phyloP scores from a whole-genome alignment of 2,888 invertebrate species.

The Lottia gigantea region DNA sequence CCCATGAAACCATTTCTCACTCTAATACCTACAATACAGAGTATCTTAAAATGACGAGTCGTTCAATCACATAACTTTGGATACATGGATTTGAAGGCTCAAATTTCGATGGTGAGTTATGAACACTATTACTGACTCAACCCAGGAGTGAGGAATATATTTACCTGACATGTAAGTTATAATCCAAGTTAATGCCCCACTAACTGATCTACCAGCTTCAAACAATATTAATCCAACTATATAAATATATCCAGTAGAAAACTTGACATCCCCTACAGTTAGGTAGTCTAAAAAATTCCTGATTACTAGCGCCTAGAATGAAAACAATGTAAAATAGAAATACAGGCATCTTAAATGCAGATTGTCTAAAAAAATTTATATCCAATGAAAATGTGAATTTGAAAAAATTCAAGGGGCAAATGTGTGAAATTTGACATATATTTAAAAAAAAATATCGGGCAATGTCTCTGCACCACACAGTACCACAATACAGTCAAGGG shows the following conservation, averaged over 20 bases:
- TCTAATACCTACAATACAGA: slow-evolving; percentile 61
- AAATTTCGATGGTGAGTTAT: too few species aligned
- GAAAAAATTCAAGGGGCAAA: too few species aligned
- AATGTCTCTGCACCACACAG: slow-evolving; percentile 19
- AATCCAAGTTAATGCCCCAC: slow-evolving; percentile 71
- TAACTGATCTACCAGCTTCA: slow-evolving; percentile 70
- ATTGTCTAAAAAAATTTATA: too few species aligned
- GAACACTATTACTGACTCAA: too few species aligned
- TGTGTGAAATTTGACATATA: too few species aligned
- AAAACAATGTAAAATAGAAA: neutral
- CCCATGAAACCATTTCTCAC: slow-evolving; percentile 66
- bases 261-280: slow-evolving; percentile 60
- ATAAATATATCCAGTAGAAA: slow-evolving; percentile 70
- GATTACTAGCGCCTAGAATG: slow-evolving; percentile 54
- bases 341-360: too few species aligned
- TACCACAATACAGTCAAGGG: slow-evolving; percentile 10
- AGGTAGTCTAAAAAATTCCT: slow-evolving; percentile 49
- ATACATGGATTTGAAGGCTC: too few species aligned
- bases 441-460: too few species aligned
- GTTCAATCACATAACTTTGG: too few species aligned
- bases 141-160: neutral
- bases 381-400: too few species aligned
- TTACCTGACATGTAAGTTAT: slow-evolving; percentile 69
- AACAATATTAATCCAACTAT: slow-evolving; percentile 68
- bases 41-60: too few species aligned